Base-by-base conservation (phyloP, 2,113 vertebrate species). In the Todiramphus chloris region DNA sequence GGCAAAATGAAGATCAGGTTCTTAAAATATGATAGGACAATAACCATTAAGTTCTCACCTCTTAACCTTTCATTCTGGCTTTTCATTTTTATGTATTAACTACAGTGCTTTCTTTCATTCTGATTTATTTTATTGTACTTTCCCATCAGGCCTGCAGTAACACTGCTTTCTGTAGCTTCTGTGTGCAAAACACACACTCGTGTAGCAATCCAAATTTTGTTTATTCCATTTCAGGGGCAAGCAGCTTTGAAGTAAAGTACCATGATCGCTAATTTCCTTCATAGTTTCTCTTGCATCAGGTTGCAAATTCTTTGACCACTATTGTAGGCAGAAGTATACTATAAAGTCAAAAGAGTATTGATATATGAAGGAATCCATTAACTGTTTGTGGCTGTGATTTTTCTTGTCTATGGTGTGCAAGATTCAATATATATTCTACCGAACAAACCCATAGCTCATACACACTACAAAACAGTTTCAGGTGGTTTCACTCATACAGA, bases 71-170 rank as follows among this genome's bases (percentile, higher is more conserved):
- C 88, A 81, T 95, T 96, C 66, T 94, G 60, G n/a, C 84, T 96
- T 91, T 69, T 92, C 44, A 86, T 87, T 86, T 91, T 58, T 68
- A 90, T 94, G n/a, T 86, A 89, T 93, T 95, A 91, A 95, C 55
- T 53, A 74, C 85, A 70, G 33, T 77, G 51, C 83, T 96, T 96
- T 81, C 59, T 85, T 91, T 91, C 80, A 92, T 93, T 96, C 80
- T 93, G 78, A 87, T 96, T 93, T 96, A 81, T 86, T 96, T 92
- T 86, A 83, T 83, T 95, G 21, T 90, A 64, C 69, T 90, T 92
- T 93, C 44, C 41, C 62, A 93, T 64, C 50, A 93, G 90, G 35
- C n/a, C 75, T 94, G n/a, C 48, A 85, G 44, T 85, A 86, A 88
- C 79, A 24, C 46, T 93, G 50, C 31, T 91, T 88, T 88, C 51